phyloP scores from a whole-genome alignment of 2,888 invertebrate species.

The Caenorhabditis sulstoni region DNA sequence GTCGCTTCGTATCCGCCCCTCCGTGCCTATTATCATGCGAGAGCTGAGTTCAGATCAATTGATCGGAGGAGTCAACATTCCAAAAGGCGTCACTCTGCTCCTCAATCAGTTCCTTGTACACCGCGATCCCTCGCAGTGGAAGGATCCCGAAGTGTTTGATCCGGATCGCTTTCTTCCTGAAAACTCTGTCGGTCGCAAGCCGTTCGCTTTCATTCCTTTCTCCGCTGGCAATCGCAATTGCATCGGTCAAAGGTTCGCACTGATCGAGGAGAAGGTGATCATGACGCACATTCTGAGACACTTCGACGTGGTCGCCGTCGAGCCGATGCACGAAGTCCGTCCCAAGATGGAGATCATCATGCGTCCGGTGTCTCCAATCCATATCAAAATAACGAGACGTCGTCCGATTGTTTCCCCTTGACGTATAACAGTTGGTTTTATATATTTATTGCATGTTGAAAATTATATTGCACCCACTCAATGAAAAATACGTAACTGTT shows the following conservation, averaged over 20 bases:
- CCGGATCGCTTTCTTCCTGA: constrained; percentile 82
- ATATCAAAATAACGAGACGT: constrained; percentile 75
- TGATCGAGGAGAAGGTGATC: constrained; percentile 82
- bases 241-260: constrained; percentile 81
- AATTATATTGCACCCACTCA: constrained; percentile 22
- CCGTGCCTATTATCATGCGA: constrained; percentile 82
- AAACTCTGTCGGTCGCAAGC: constrained; percentile 80
- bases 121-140: constrained; percentile 81
- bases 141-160: constrained; percentile 82
- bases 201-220: constrained; percentile 82
- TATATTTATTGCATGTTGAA: constrained; percentile 41
- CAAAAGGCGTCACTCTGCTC: constrained; percentile 79
- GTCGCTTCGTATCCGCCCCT: constrained; percentile 82
- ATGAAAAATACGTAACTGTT: background rate
- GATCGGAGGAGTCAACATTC: constrained; percentile 79
- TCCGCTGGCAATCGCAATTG: constrained; percentile 83
- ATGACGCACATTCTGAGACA: constrained; percentile 81
- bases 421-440: constrained; percentile 27
- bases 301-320: constrained; percentile 78
- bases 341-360: constrained; percentile 82
- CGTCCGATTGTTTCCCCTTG: constrained; percentile 39
- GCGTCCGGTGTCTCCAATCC: constrained; percentile 81
- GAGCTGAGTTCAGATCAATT: constrained; percentile 80
- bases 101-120: constrained; percentile 80
- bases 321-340: constrained; percentile 65